phyloP scores from a whole-genome alignment of 2,797 vertebrate genomes.

The Xiphophorus birchmanni region DNA sequence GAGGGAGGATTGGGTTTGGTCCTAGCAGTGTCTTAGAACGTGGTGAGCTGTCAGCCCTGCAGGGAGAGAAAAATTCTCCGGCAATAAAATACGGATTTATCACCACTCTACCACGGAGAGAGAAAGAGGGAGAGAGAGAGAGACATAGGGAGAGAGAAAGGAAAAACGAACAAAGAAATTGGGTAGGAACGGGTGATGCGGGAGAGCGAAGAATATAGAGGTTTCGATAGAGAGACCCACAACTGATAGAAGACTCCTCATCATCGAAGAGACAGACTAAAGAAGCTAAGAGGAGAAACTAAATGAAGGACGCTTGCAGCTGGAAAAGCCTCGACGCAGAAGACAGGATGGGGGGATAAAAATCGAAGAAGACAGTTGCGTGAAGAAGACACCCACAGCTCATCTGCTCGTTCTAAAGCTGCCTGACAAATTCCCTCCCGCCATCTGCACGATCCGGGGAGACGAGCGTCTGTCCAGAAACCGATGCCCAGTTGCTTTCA shows the following conservation, averaged over 20 bases:
- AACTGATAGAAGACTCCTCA: constrained; percentile 38
- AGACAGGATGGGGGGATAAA: constrained; percentile 31
- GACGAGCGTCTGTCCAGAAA: constrained; percentile 56
- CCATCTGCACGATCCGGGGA: constrained; percentile 57
- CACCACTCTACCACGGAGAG: constrained; percentile 94
- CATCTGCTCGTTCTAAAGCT: constrained; percentile 53
- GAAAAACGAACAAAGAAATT: constrained; percentile 59
- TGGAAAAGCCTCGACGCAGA: constrained; percentile 31
- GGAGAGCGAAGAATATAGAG: constrained; percentile 37
- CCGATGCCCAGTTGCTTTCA: constrained; percentile 86
- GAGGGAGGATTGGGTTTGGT: constrained; percentile 83
- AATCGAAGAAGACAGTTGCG: constrained; percentile 64
- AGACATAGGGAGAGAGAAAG: constrained; percentile 50
- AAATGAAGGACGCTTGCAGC: constrained; percentile 41
- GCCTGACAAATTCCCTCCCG: constrained; percentile 42
- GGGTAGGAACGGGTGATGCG: constrained; percentile 51
- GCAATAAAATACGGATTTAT: constrained; percentile 99
- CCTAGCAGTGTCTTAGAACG: constrained; percentile 91
- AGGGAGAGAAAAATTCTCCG: constrained; percentile 96
- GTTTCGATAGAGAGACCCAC: constrained; percentile 19
- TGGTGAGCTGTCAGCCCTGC: constrained; percentile 97
- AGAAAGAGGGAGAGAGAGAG: constrained; percentile 29
- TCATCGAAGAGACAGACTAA: constrained; percentile 55
- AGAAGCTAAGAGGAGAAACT: constrained; percentile 43
- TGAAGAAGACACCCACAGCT: constrained; percentile 63